phyloP scores from a whole-genome alignment of 1,140 invertebrate species.

The Meloidogyne hapla region DNA sequence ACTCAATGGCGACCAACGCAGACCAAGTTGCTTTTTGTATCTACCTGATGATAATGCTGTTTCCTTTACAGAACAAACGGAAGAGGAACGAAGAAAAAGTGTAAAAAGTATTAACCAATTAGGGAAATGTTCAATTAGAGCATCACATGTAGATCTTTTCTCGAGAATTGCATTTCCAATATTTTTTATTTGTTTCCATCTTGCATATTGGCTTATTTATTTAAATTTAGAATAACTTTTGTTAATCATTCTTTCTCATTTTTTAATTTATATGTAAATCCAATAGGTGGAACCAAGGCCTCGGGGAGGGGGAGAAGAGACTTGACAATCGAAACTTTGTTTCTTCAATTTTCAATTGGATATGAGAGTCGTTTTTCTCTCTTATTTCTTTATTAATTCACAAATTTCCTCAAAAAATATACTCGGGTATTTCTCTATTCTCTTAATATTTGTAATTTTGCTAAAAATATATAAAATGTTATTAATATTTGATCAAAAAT shows the following conservation, averaged over 20 bases:
- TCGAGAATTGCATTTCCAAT: conserved; percentile 57
- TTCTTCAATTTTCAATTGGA: too few species aligned
- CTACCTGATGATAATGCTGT: neutral
- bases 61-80: neutral
- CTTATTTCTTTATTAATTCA: too few species aligned
- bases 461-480: too few species aligned
- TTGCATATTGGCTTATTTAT: conserved; percentile 59
- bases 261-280: too few species aligned
- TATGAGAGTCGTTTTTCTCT: too few species aligned
- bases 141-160: conserved; percentile 58
- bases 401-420: too few species aligned
- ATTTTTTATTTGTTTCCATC: conserved; percentile 59
- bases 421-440: too few species aligned
- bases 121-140: conserved; percentile 27
- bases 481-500: too few species aligned
- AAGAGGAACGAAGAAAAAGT: neutral
- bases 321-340: too few species aligned
- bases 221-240: conserved; percentile 43
- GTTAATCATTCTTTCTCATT: neutral
- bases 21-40: neutral
- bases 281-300: too few species aligned
- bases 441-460: too few species aligned
- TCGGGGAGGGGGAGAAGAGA: too few species aligned
- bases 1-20: neutral
- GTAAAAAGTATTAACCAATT: neutral